Conservation (phyloP, 2,797 vertebrate genomes). For the Microhierax caerulescens region DNA sequence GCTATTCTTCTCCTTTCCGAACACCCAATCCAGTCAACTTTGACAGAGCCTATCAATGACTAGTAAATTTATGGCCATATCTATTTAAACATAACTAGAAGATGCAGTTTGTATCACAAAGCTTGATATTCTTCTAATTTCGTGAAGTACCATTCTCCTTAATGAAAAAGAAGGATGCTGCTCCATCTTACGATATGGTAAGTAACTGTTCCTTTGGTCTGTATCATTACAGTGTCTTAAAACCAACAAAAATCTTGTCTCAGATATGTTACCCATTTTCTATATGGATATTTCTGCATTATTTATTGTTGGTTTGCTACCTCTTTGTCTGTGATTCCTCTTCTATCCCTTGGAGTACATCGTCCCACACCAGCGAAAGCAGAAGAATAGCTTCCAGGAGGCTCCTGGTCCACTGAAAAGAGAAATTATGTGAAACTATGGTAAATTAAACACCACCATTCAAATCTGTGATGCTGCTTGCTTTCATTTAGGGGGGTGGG, state of each 20-base stretch:
- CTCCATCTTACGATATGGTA: neutral
- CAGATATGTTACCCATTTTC: neutral
- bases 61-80: neutral
- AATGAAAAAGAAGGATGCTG: neutral
- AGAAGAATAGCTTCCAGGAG: conserved; percentile 85
- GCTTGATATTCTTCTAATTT: neutral
- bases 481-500: neutral
- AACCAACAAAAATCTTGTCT: neutral
- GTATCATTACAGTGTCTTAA: neutral
- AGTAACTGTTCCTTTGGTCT: neutral
- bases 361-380: conserved; percentile 80
- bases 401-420: conserved; percentile 85
- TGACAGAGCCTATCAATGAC: neutral
- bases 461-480: neutral
- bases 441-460: neutral
- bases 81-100: neutral
- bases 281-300: neutral
- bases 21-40: neutral
- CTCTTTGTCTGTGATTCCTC: conserved; percentile 90
- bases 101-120: neutral
- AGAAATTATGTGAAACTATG: conserved; percentile 28
- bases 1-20: neutral
- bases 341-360: conserved; percentile 85
- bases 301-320: conserved; percentile 72
- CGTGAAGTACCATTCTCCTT: neutral